These are phyloP conservation scores for rat (Rattus norvegicus) DNA, from an alignment of 2,113 vertebrate species.

Conservation along the genomic window GRCr8 NC_086022.1:163139001-163139500, in stretches of 20 bases:
- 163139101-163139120: neutral
- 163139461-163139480: no score
- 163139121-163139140: neutral
- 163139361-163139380: no score
- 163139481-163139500: no score
- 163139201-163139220: neutral
- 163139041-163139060: neutral
- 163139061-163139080: neutral
- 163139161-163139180: neutral
- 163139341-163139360: no score
- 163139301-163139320: neutral
- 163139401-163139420: no score
- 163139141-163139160: neutral
- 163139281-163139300: neutral
- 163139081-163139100: neutral
- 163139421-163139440: no score
- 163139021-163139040: no score
- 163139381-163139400: no score
- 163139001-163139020: neutral
- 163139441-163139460: no score
- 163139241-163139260: neutral
- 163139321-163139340: no score
- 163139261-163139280: no score
- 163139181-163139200: neutral
- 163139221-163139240: neutral